Evolutionary conservation across 1,140 invertebrate genomes (phyloP).

Genomic region (Steinernema feltiae): DNA sequence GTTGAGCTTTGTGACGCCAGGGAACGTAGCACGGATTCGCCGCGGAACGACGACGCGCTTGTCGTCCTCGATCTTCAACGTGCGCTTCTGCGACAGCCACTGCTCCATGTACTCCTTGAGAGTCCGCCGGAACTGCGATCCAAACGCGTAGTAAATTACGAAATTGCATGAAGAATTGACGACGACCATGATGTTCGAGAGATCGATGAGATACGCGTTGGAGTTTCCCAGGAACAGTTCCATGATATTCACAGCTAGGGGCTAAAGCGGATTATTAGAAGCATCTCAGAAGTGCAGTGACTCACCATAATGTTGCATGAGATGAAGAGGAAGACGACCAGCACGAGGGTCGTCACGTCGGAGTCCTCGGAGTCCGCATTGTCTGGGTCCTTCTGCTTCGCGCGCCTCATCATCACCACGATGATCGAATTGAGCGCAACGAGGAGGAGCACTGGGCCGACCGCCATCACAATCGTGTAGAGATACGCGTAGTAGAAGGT

Average conservation of each 20-base stretch:
- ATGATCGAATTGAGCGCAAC: slow-evolving; percentile 43
- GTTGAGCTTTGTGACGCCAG: neutral
- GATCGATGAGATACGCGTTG: slow-evolving; percentile 47
- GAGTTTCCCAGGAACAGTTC: slow-evolving; percentile 40
- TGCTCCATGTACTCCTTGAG: slow-evolving; percentile 25
- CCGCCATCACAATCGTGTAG: slow-evolving; percentile 51
- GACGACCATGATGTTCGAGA: slow-evolving; percentile 52
- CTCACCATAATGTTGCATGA: slow-evolving; percentile 48
- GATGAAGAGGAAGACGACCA: slow-evolving; percentile 50
- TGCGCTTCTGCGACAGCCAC: neutral
- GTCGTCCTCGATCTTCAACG: neutral
- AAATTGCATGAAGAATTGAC: slow-evolving; percentile 51
- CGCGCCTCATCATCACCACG: slow-evolving; percentile 31
- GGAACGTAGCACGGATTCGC: neutral
- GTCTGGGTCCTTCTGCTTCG: neutral
- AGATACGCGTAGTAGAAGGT: slow-evolving; percentile 47
- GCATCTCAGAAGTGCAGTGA: slow-evolving; percentile 16
- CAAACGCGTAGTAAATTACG: slow-evolving; percentile 51
- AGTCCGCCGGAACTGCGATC: slow-evolving; percentile 42
- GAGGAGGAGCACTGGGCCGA: slow-evolving; percentile 43
- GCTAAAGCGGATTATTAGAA: slow-evolving; percentile 31
- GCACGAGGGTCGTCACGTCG: slow-evolving; percentile 45
- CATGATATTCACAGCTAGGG: slow-evolving; percentile 47
- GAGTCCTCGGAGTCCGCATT: slow-evolving; percentile 20
- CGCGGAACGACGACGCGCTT: neutral